A percentile compares a stretch with the other conserved stretches of the same genome.
Conservation (phyloP, 2,113 vertebrate genomes). For the Cygnus atratus region DNA sequence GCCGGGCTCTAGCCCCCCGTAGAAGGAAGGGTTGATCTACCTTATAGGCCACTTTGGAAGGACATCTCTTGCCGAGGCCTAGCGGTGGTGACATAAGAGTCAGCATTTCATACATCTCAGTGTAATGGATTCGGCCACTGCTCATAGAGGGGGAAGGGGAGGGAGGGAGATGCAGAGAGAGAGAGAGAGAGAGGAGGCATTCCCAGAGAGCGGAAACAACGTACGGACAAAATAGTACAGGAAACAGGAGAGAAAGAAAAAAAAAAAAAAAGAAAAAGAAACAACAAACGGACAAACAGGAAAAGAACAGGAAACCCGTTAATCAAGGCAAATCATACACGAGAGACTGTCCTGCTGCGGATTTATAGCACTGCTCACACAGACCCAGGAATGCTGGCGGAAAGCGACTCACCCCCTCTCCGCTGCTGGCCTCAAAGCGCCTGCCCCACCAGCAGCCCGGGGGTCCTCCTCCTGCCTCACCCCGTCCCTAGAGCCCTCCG, state of each 20-base stretch:
- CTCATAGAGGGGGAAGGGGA: conserved; percentile 77
- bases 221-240: conserved; percentile 72
- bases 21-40: conserved; percentile 86
- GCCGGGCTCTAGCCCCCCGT: conserved; percentile 64
- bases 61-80: conserved; percentile 99
- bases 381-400: conserved; percentile 72
- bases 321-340: conserved; percentile 82
- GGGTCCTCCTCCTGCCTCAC: not conserved
- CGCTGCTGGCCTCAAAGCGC: conserved; percentile 9
- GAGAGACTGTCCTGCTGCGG: conserved; percentile 75
- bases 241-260: conserved; percentile 72
- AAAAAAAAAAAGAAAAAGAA: too few species aligned
- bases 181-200: conserved; percentile 75
- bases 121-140: conserved; percentile 99
- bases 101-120: conserved; percentile 99
- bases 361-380: conserved; percentile 83
- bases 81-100: conserved; percentile 99
- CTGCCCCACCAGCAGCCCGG: conserved; percentile 23
- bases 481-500: conserved; percentile 32
- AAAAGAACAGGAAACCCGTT: conserved; percentile 86
- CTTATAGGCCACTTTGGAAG: conserved; percentile 99
- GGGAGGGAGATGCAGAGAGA: conserved; percentile 75
- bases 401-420: conserved; percentile 43
- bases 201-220: conserved; percentile 79
- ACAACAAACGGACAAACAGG: conserved; percentile 80